Evolutionary conservation across 2,888 invertebrate species (phyloP).

Genomic region (Yponomeuta sedellus): DNA sequence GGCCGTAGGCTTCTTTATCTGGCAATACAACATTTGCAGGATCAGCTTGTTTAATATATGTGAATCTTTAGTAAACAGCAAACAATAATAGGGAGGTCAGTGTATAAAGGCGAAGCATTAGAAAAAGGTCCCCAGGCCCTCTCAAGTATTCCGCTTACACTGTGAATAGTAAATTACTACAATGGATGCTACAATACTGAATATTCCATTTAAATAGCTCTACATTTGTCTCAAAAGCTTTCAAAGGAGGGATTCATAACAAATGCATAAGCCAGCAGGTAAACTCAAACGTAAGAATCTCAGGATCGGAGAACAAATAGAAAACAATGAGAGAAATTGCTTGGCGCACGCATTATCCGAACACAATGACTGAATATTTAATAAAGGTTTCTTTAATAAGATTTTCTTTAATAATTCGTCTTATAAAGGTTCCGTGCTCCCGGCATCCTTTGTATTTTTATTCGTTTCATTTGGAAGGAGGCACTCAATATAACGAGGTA

Average conservation of each 20-base stretch:
- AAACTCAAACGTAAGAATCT: constrained; percentile 40
- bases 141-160: constrained; percentile 53
- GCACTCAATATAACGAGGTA: constrained; percentile 14
- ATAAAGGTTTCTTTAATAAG: constrained; percentile 25
- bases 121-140: constrained; percentile 19
- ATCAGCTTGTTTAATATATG: no score
- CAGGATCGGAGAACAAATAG: constrained; percentile 36
- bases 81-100: neutral
- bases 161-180: constrained; percentile 60
- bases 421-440: constrained; percentile 28
- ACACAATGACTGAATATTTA: constrained; percentile 22
- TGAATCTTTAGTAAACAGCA: neutral
- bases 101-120: neutral
- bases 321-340: constrained; percentile 30
- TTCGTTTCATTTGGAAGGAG: constrained; percentile 26
- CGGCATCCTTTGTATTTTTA: constrained; percentile 29
- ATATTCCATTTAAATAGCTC: constrained; percentile 66
- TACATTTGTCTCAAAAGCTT: constrained; percentile 65
- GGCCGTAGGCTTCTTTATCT: no score
- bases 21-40: no score
- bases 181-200: constrained; percentile 61
- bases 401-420: constrained; percentile 29
- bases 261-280: constrained; percentile 55
- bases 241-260: constrained; percentile 52
- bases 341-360: constrained; percentile 14